Conservation (phyloP, 2,797 vertebrate species). For the Nyctalus aviator region DNA sequence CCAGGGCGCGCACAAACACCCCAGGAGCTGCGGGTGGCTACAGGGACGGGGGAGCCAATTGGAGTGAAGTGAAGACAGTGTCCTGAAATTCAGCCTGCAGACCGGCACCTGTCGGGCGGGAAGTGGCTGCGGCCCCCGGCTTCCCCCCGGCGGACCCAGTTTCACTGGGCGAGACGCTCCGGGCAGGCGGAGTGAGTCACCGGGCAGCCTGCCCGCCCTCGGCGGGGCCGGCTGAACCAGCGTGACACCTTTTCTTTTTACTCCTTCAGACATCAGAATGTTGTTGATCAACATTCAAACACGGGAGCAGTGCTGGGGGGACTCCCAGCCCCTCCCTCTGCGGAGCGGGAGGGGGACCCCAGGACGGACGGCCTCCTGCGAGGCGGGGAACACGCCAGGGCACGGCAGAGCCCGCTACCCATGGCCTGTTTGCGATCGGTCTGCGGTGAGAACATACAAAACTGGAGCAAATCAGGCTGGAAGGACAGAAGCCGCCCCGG, state of each 20-base stretch:
- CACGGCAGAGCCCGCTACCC: no score
- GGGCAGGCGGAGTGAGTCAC: conserved; percentile 80
- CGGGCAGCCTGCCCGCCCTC: conserved; percentile 66
- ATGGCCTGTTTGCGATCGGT: not conserved
- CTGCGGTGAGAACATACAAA: not conserved
- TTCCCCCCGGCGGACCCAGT: conserved; percentile 72
- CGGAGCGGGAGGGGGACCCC: not conserved
- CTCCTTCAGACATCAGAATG: conserved; percentile 81
- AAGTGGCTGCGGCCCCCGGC: not conserved
- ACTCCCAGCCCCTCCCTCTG: conserved; percentile 66
- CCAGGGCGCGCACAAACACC: not conserved
- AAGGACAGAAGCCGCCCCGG: not conserved
- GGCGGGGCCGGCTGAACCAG: conserved; percentile 78
- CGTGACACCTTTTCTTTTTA: conserved; percentile 76
- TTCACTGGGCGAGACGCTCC: conserved; percentile 72
- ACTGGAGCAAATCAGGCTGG: not conserved
- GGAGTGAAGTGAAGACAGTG: not conserved
- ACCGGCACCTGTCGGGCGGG: not conserved
- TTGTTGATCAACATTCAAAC: conserved; percentile 80
- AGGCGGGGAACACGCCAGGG: conserved; percentile 19
- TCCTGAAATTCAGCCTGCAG: not conserved
- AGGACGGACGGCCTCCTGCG: no score
- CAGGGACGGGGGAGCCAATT: not conserved
- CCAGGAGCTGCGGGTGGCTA: no score
- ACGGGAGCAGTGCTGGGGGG: not conserved